Conservation (phyloP, 2,888 invertebrate genomes). For the Orthosia cruda region DNA sequence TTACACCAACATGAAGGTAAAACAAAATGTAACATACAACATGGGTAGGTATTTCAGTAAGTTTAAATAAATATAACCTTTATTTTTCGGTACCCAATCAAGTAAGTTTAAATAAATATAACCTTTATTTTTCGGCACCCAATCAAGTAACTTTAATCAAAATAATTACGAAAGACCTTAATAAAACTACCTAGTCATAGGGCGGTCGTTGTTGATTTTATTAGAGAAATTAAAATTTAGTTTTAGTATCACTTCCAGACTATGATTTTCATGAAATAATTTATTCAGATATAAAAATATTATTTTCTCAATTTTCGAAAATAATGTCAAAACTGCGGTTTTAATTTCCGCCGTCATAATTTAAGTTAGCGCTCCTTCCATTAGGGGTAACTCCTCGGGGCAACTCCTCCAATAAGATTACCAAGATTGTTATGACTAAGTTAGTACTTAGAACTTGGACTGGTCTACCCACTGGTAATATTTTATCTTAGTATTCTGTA, state of each 20-base stretch:
- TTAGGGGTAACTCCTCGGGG: slow-evolving; percentile 39
- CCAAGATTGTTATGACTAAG: slow-evolving; percentile 50
- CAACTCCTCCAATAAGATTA: slow-evolving; percentile 40
- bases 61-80: too few relatives aligned
- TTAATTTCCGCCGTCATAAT: slow-evolving; percentile 40
- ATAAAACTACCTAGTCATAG: neutral
- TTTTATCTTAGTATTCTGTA: slow-evolving; percentile 5
- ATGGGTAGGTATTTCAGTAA: neutral
- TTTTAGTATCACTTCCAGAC: too few relatives aligned
- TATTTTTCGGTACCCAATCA: neutral
- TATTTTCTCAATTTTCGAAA: slow-evolving; percentile 19
- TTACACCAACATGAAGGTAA: neutral
- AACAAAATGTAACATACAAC: neutral
- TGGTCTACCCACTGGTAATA: neutral
- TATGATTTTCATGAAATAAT: neutral
- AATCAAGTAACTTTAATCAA: neutral
- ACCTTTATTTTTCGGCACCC: neutral
- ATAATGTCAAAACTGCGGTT: slow-evolving; percentile 24
- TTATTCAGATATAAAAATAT: neutral
- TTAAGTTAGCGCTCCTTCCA: slow-evolving; percentile 40
- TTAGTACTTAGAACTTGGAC: slow-evolving; percentile 31
- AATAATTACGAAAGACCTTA: neutral
- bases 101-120: too few relatives aligned
- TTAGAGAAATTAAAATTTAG: neutral
- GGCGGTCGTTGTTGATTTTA: neutral